Evolutionary conservation across 2,113 vertebrate genomes (phyloP), one percentile per base, ranked within the genome.

Genomic region (Tachuris rubrigastra): DNA sequence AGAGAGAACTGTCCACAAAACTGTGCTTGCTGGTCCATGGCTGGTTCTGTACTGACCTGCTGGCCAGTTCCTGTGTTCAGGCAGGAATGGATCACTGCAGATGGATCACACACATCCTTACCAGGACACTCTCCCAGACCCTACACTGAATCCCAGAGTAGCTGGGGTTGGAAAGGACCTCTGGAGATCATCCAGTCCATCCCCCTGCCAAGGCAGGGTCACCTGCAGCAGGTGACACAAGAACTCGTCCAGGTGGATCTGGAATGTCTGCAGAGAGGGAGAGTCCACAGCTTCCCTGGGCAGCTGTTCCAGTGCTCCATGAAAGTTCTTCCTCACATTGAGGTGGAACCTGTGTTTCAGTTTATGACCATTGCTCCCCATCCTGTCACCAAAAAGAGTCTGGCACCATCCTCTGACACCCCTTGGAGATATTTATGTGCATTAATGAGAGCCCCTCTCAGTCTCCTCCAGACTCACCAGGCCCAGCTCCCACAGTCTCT

Each of bases 11-110:
- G n/a, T n/a, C 44, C 87, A n/a, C 30, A 52, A 10, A 82, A 47
- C 56, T 4, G 20, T 14, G 28, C 6, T 37, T 83, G 72, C 3
- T 49, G 67, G 12, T 44, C 52, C 33, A 0, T 0, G 9, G 25
- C 20, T 55, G 3, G 0, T 31, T 41, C 80, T 44, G 12, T 55
- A 33, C 27, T 5, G 31, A 49, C n/a, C 63, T 46, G 55, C 30
- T 50, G 67, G 63, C 30, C 28, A 35, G 74, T 0, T 7, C 33
- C 4, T 33, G 25, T 16, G 31, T 3, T 31, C 5, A 1, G 2
- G 3, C 59, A 71, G n/a, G 3, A 47, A 22, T 47, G 8, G 6
- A 7, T 14, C 39, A 2, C 7, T 10, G 46, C 30, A 47, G n/a
- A 25, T 5, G 41, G 63, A 21, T 47, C 42, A 31, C 7, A 2